Conservation (phyloP, 2,888 invertebrate species). For the Anagyrus pseudococci region DNA sequence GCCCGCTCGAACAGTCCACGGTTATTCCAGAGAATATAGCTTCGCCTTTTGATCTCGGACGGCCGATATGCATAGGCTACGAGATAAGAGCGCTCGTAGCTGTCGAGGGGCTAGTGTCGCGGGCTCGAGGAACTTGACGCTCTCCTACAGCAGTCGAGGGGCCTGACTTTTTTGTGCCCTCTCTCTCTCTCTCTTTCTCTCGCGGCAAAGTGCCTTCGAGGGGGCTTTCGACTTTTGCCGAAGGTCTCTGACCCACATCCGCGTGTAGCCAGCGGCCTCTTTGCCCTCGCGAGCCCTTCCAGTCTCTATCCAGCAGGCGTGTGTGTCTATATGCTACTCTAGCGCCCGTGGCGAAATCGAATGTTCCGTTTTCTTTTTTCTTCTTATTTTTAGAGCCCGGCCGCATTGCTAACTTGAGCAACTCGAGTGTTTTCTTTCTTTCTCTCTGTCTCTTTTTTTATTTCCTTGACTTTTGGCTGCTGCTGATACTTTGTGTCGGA, state of each 20-base stretch:
- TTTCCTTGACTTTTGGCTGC: not conserved
- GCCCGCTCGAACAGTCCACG: no score
- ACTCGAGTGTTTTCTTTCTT: not conserved
- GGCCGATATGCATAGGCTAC: no score
- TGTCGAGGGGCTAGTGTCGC: no score
- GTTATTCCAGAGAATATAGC: no score
- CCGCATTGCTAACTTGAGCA: not conserved
- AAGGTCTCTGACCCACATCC: constrained; percentile 8
- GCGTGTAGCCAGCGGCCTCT: not conserved
- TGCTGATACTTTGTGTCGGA: no score
- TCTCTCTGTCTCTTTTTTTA: not conserved
- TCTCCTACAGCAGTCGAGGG: no score
- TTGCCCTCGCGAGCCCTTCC: not conserved
- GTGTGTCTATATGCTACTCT: not conserved
- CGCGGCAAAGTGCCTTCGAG: no score
- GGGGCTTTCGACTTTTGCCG: constrained; percentile 5
- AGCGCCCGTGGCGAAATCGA: not conserved
- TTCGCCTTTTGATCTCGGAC: no score
- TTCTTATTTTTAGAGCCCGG: not conserved
- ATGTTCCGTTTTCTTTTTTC: not conserved
- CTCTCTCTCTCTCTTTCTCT: no score
- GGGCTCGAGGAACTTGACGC: no score
- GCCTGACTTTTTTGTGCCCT: no score
- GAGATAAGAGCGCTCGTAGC: no score
- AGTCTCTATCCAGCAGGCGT: not conserved